Evolutionary conservation across 2,113 vertebrate species (phyloP).

Genomic region (Lamprotornis superbus): DNA sequence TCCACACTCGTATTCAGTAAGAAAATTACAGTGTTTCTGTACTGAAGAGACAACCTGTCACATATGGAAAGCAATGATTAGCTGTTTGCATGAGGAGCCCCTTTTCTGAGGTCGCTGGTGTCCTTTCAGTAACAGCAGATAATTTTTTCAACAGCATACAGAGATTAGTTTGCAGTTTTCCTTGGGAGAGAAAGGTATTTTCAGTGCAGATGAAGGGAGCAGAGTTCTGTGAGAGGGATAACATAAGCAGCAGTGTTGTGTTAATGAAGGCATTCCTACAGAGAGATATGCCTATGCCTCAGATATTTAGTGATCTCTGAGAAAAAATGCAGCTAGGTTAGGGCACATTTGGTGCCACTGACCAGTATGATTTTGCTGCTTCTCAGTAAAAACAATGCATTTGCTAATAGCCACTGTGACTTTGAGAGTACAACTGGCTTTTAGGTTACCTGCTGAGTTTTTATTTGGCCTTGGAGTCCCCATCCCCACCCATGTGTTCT

Average conservation of each 20-base stretch:
- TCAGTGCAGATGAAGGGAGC: neutral
- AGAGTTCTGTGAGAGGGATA: neutral
- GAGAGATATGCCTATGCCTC: neutral
- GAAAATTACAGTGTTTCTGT: neutral
- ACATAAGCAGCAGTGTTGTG: neutral
- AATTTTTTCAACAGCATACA: neutral
- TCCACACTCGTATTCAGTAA: accelerated
- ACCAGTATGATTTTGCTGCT: neutral
- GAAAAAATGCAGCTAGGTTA: neutral
- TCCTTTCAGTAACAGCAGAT: neutral
- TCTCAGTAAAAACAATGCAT: neutral
- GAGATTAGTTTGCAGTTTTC: neutral
- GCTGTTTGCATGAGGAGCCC: neutral
- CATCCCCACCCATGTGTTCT: neutral
- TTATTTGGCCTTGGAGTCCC: neutral
- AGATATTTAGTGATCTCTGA: neutral
- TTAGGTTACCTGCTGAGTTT: neutral
- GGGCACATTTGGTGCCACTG: neutral
- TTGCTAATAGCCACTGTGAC: neutral
- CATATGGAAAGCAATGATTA: neutral
- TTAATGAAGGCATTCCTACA: neutral
- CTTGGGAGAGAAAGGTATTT: neutral
- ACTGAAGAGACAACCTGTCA: neutral
- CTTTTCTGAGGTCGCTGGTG: neutral
- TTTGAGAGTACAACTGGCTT: neutral